A percentile compares a stretch with the other conserved stretches of the same genome.
Evolutionary conservation across 2,888 invertebrate genomes (phyloP).

Genomic region (Heteropelma amictum): DNA sequence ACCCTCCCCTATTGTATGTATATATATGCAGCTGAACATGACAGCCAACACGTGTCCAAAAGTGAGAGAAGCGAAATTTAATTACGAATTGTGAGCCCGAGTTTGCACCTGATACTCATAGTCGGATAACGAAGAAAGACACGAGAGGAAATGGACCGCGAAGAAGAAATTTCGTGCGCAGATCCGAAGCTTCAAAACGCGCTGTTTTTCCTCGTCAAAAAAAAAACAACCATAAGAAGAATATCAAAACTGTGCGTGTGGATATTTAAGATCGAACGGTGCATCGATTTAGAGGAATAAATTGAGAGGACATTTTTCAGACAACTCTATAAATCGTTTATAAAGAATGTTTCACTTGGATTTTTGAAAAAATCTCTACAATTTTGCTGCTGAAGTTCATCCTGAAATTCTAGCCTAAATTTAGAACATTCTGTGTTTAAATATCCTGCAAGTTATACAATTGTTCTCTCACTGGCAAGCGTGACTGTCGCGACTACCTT

Average conservation of each 20-base stretch:
- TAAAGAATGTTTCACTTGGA: not conserved
- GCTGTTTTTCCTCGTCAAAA: too few species aligned
- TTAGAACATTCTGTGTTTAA: too few species aligned
- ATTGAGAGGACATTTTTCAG: too few species aligned
- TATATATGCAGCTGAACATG: slow-evolving; percentile 37
- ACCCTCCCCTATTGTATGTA: not conserved
- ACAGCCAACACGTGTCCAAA: slow-evolving; percentile 35
- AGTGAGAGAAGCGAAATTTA: slow-evolving; percentile 39
- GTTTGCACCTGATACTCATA: slow-evolving; percentile 46
- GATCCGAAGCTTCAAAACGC: too few species aligned
- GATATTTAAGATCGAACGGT: too few species aligned
- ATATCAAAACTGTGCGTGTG: too few species aligned
- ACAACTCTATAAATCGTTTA: not conserved
- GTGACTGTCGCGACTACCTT: too few species aligned
- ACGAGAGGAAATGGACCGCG: not conserved
- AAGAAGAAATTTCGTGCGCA: slow-evolving; percentile 5
- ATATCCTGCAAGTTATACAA: too few species aligned
- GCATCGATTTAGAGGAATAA: too few species aligned
- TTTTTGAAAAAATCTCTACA: not conserved
- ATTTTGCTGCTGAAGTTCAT: not conserved
- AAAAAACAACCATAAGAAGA: too few species aligned
- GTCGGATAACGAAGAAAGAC: slow-evolving; percentile 32
- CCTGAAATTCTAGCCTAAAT: too few species aligned
- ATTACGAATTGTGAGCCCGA: slow-evolving; percentile 37
- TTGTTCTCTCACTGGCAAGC: too few species aligned